Evolutionary conservation across 2,888 invertebrate genomes (phyloP), one percentile per base, ranked within the genome.

Genomic region (Tyria jacobaeae): DNA sequence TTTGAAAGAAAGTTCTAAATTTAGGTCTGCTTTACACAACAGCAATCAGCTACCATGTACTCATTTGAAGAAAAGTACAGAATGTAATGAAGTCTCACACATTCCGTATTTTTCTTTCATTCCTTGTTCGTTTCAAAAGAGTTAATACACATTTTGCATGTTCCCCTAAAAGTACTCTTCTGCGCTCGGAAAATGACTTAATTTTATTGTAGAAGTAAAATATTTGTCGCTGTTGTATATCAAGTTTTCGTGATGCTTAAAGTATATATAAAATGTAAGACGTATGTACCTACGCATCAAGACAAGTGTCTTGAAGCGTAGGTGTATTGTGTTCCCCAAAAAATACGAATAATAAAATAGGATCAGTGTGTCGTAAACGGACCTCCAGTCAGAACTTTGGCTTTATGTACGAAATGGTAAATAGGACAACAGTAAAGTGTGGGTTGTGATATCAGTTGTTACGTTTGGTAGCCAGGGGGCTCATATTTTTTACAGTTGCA

Each of bases 321-420:
- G 21, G 4, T 31, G 31, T 31, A 21, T 31, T 17, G 44, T 21
- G 35, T 37, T 57, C 57, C 4, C 12, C 58, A 37, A 56, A 62
- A 64, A 39, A 58, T 62, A 62, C 12, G 14, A 69, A 69, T 71
- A 66, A 60, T n/a, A n/a, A 64, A 59, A 49, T 55, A 47, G 51
- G 48, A 64, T 60, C 57, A 50, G 55, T 52, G 57, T 51, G 63
- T 75, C 75, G 77, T 75, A 76, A 76, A 74, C 55, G 35, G 41
- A 62, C 60, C 57, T 64, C 27, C 65, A 59, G 60, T 52, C 61
- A 63, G 47, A 74, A 57, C 64, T 73, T 76, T 53, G 54, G 60
- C 66, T 76, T 75, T 76, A 76, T 76, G 66, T 68, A 60, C 35
- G 50, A 66, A 74, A 76, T 66, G 60, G 68, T 71, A 67, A 66